Base-by-base conservation (phyloP, 2,797 vertebrate species). In the Decapterus maruadsi region DNA sequence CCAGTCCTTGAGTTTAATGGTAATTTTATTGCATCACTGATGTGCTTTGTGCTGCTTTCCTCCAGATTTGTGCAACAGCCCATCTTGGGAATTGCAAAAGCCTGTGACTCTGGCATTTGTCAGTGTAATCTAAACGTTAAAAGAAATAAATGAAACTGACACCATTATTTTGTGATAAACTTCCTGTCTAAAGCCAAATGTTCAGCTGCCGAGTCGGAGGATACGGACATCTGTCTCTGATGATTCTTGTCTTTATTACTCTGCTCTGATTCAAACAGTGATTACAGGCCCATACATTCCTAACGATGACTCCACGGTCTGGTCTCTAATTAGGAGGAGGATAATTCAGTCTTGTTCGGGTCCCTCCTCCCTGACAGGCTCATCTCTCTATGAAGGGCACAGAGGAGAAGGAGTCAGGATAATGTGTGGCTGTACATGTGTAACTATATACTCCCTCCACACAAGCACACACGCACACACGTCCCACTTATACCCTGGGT, bases 371-470 rank as follows among this genome's bases (percentile, higher is more conserved):
- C 34, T 75, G 77, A 68, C 75, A 72, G 72, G 8, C 68, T 50
- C 56, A 31, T 77, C 31, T 69, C 69, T 77, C 67, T 82, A 11
- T 42, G 78, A 82, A 82, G 34, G 72, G 45, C 65, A 74, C 34
- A 3, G 46, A 70, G 34, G 45, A 58, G 42, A 42, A 29, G 57
- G 29, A 38, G 36, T 59, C 46, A 58, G 50, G 19, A 72, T 50
- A 7, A n/a, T 36, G 34, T 50, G 56, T 40, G 61, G 31, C n/a
- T 20, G 19, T 53, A 13, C 22, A 40, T 57, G 58, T 59, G 17
- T 59, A 20, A 65, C 53, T 36, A 45, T 54, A 53, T 31, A 36
- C 46, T 42, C 29, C 29, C 26, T 26, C 26, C 26, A 56, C 3
- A 4, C 50, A 58, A 48, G 61, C 55, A 45, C 26, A 68, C 61